Evolutionary conservation across 2,797 vertebrate genomes (phyloP).

Genomic region (Sardinella longiceps): DNA sequence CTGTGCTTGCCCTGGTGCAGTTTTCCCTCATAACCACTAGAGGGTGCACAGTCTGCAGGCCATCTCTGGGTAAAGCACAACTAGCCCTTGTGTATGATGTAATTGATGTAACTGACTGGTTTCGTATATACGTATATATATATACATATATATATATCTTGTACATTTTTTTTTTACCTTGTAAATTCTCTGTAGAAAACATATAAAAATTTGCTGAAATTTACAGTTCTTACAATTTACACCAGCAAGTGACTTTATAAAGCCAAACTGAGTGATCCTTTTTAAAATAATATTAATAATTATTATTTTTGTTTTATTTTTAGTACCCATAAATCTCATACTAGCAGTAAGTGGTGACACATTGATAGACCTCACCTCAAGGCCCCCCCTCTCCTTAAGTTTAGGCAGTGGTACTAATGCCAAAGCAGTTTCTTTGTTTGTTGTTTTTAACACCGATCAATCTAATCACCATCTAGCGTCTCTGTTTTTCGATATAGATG

Average conservation of each 20-base stretch:
- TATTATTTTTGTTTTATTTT: constrained; percentile 53
- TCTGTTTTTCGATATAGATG: not conserved
- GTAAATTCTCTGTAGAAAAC: constrained; percentile 94
- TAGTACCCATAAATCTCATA: constrained; percentile 58
- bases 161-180: constrained; percentile 98
- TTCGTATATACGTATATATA: constrained; percentile 63
- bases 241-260: constrained; percentile 95
- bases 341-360: constrained; percentile 51
- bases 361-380: constrained; percentile 1
- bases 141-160: constrained; percentile 87
- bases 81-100: constrained; percentile 92
- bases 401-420: constrained; percentile 62
- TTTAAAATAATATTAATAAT: constrained; percentile 41
- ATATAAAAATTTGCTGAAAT: constrained; percentile 74
- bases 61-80: constrained; percentile 88
- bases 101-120: constrained; percentile 91
- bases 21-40: constrained; percentile 49
- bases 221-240: constrained; percentile 92
- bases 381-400: constrained; percentile 31
- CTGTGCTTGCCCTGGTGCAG: constrained; percentile 60
- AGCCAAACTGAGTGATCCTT: constrained; percentile 74
- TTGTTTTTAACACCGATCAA: not conserved
- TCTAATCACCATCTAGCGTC: not conserved
- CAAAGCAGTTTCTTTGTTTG: constrained; percentile 61
- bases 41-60: constrained; percentile 66